Evolutionary conservation across 2,888 invertebrate species (phyloP).

Genomic region (Lasioglossum pauxillum): DNA sequence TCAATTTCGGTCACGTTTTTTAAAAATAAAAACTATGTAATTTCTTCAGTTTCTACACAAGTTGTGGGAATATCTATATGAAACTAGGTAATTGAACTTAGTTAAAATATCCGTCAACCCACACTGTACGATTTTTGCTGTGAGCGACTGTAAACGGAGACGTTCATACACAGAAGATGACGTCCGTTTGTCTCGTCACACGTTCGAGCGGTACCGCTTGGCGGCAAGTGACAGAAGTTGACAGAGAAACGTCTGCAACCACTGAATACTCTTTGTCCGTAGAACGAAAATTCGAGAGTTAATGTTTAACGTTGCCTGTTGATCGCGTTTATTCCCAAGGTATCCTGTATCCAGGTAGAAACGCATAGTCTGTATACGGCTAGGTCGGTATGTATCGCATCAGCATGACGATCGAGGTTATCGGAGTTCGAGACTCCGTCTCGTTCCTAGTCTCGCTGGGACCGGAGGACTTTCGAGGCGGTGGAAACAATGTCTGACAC

Average conservation of each 20-base stretch:
- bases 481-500: conserved; percentile 70
- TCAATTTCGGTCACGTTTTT: not conserved
- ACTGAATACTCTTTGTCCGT: not conserved
- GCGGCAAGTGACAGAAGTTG: conserved; percentile 12
- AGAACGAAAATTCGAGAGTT: not conserved
- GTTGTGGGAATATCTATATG: not conserved
- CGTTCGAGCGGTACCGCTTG: not conserved
- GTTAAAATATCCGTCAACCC: not conserved
- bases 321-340: conserved; percentile 12
- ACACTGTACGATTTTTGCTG: not conserved
- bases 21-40: not conserved
- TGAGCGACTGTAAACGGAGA: not conserved
- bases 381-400: conserved; percentile 33
- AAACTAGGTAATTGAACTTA: not conserved
- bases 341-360: conserved; percentile 32
- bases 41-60: not conserved
- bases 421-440: conserved; percentile 32
- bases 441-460: conserved; percentile 35
- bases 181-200: not conserved
- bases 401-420: conserved; percentile 30
- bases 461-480: conserved; percentile 42
- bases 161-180: not conserved
- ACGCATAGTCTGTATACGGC: conserved; percentile 19
- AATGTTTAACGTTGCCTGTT: not conserved
- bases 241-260: not conserved